Evolutionary conservation across 2,888 invertebrate species (phyloP).

Genomic region (Galerucella nymphaeae): DNA sequence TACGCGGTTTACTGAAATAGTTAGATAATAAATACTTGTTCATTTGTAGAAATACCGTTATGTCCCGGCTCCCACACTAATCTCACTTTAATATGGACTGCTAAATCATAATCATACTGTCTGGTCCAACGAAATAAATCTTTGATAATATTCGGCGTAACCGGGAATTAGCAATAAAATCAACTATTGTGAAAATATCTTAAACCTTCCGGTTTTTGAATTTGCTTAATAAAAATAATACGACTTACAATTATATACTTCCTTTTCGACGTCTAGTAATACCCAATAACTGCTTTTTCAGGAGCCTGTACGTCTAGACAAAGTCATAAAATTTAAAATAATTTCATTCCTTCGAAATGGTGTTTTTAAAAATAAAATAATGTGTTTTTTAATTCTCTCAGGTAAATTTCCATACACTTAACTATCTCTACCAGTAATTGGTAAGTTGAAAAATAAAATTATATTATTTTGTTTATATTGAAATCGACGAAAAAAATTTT

Average conservation of each 20-base stretch:
- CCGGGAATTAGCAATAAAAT: background rate
- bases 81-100: no score
- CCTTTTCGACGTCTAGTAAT: slow-evolving; percentile 20
- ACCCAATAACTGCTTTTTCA: slow-evolving; percentile 14
- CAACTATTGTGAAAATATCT: background rate
- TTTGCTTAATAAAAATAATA: background rate
- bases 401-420: slow-evolving; percentile 12
- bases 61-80: no score
- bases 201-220: slow-evolving; percentile 1
- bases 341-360: slow-evolving; percentile 3
- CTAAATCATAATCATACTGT: no score
- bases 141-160: no score
- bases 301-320: slow-evolving; percentile 29
- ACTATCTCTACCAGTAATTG: background rate
- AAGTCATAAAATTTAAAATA: slow-evolving; percentile 24
- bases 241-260: slow-evolving; percentile 2
- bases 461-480: background rate
- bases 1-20: no score
- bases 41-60: no score
- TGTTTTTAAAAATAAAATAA: slow-evolving; percentile 15
- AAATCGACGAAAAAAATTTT: background rate
- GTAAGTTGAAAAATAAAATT: background rate
- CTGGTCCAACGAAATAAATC: no score
- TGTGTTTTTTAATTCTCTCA: slow-evolving; percentile 19
- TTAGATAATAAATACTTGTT: no score